Evolutionary conservation across 2,888 invertebrate species (phyloP), one percentile per base, ranked within the genome.

Genomic region (Andrena flavipes): DNA sequence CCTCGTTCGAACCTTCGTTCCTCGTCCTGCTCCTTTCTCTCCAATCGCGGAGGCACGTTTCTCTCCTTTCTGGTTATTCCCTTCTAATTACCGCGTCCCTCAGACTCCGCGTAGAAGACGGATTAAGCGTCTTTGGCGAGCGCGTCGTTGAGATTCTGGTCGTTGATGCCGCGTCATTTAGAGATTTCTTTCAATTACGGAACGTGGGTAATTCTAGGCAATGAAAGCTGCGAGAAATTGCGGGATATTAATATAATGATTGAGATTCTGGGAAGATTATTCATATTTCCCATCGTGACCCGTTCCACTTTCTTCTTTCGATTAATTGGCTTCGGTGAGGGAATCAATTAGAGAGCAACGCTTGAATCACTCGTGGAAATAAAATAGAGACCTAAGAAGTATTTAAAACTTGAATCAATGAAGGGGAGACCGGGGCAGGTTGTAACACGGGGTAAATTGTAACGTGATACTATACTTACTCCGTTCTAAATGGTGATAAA

Each of bases 21-120:
- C 71, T 70, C 49, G 33, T 2, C 6, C 8, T 2, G 6, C 59
- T 13, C 59, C 67, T n/a, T 29, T 56, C 29, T 69, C 48, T 69
- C 29, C 60, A 35, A 42, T 29, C n/a, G 29, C 29, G 29, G 48
- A 49, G 49, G n/a, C 65, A 49, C 64, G 8, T 65, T 60, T 62
- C 60, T 35, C n/a, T 63, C 30, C 10, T 33, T 29, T 20, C 48
- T 42, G 16, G 42, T 42, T 42, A 42, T 42, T 42, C 42, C 73
- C 51, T 71, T 49, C 76, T 76, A 82, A 85, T 86, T 83, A 72
- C 75, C 54, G 23, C 16, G 10, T 68, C 35, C n/a, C 35, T 51
- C 64, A 35, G 72, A 73, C 69, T 70, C 69, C 42, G 49, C 62
- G 20, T 7, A 30, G 56, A 51, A 29, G n/a, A 48, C 23, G 67